A percentile compares a stretch with the other conserved stretches of the same genome.
Conservation (phyloP, 2,888 invertebrate species). For the Xestobium rufovillosum region DNA sequence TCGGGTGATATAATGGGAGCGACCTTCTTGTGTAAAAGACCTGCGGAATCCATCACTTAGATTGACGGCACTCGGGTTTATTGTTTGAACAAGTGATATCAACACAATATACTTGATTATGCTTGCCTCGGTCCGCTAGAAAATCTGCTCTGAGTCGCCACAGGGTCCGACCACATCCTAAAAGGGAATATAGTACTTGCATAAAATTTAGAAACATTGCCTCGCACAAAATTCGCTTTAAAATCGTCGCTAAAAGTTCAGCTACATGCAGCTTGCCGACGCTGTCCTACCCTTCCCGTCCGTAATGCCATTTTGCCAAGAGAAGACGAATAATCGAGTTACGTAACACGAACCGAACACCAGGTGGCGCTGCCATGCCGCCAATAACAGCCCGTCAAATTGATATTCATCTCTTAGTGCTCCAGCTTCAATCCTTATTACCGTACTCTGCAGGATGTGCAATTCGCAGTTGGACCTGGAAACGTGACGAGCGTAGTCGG, state of each 20-base stretch:
- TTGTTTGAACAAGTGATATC: slow-evolving; percentile 1
- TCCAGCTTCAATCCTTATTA: slow-evolving; percentile 27
- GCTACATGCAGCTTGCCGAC: no score
- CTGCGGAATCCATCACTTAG: slow-evolving; percentile 1
- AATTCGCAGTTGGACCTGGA: slow-evolving; percentile 8
- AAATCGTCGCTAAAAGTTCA: no score
- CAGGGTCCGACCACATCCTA: no score
- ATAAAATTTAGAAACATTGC: no score
- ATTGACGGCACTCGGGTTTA: slow-evolving; percentile 1
- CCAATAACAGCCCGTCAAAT: slow-evolving; percentile 33
- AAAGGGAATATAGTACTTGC: no score
- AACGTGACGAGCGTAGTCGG: slow-evolving; percentile 9
- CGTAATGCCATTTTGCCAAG: slow-evolving; percentile 39
- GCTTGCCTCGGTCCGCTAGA: slow-evolving; percentile 18
- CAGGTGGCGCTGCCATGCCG: slow-evolving; percentile 35
- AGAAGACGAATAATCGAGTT: slow-evolving; percentile 39
- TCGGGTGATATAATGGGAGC: no score
- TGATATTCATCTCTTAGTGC: slow-evolving; percentile 34
- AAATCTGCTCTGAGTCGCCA: no score
- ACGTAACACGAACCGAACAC: slow-evolving; percentile 38
- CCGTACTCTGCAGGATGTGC: no score
- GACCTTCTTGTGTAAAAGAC: no score
- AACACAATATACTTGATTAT: neutral
- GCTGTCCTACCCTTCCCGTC: no score
- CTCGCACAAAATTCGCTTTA: no score